Base-by-base conservation (phyloP, 2,113 vertebrate species). In the Hypocryptadius cinnamomeus region DNA sequence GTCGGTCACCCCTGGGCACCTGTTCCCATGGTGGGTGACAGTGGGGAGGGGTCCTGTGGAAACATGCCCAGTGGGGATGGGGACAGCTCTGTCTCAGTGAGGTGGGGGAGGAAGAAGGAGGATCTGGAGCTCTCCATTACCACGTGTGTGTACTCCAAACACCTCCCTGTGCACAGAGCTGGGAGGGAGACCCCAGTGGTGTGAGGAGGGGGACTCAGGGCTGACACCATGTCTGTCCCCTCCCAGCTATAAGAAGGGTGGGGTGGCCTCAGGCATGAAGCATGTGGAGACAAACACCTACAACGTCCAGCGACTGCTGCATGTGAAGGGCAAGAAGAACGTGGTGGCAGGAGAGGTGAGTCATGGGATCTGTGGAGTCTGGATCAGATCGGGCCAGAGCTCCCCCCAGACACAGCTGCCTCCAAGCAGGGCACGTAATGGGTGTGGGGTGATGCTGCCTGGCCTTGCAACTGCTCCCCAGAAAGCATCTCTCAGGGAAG, bases 241-340 rank as follows among this genome's bases (percentile, higher is more conserved):
- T 48, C 15, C 9, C 94, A 99, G 98, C 73, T 98, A 98, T 89
- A 98, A 95, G 97, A 98, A 97, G 89, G 98, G 98, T 8, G 98
- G 98, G 0, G 97, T 98, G 53, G 98, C 98, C 42, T 98, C 98
- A 0, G 98, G 98, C 53, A 94, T 99, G 97, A 98, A 98, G 48
- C 97, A 98, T 0, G 98, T 98, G 82, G 98, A 99, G 90, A 98
- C 98, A 2, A 99, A 99, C 94, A 96, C 97, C 8, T 98, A 98
- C 66, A 96, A 98, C 0, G 13, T 98, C 56, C 98, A 92, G 87
- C 96, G 98, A 42, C 96, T 99, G 60, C 96, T 98, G 71, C 98
- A 99, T 0, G 98, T 99, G 60, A 99, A 99, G 94, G 98, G 98
- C 82, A 98, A 98, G 94, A 98, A 98, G 96, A 98, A 98, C 0